Base-by-base conservation (phyloP, 1,140 invertebrate species). In the Scaptomyza pallida region DNA sequence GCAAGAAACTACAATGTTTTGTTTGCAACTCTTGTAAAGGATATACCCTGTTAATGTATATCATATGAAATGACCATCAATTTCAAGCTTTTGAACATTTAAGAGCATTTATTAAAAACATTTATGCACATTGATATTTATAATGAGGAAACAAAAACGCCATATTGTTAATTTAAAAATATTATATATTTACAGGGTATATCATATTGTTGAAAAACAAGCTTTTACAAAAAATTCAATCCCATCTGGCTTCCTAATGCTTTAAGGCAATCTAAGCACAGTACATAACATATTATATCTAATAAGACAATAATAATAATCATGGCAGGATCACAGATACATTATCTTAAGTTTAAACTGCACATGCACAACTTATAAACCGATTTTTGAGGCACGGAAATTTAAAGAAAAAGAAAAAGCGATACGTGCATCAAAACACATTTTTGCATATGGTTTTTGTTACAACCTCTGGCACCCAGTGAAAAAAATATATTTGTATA, bases 371-470 rank as follows among this genome's bases (percentile, higher is more conserved):
- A 12, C 12, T 35, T 35, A 8, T 8, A 30, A 30, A 8, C 0
- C 5, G 26, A 30, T 30, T 30, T 30, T 8, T 8, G 26, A 30
- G 9, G 26, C 0, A 21, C 3, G 12, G 30, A n/a, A 37, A 15
- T 40, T 41, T 55, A 35, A 12, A 12, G 21, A 44, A 12, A 26
- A 51, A 30, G 19, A 9, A 21, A 2, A 12, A 35, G n/a, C 10
- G 15, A n/a, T 41, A 55, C 35, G 37, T 23, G 35, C 56, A 56
- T 9, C 21, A 17, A 23, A 59, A 45, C 55, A 61, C 51, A 61
- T 76, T 76, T 52, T 68, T 59, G 57, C 52, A 73, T 70, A 70
- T 65, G 41, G 30, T 59, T 21, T 30, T 9, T 30, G 26, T 30
- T n/a, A 9, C 16, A 59, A 50, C 21, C 43, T 65, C 30, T 45